Base-by-base conservation (phyloP, 2,888 invertebrate species). In the Sinohyriopsis cumingii region DNA sequence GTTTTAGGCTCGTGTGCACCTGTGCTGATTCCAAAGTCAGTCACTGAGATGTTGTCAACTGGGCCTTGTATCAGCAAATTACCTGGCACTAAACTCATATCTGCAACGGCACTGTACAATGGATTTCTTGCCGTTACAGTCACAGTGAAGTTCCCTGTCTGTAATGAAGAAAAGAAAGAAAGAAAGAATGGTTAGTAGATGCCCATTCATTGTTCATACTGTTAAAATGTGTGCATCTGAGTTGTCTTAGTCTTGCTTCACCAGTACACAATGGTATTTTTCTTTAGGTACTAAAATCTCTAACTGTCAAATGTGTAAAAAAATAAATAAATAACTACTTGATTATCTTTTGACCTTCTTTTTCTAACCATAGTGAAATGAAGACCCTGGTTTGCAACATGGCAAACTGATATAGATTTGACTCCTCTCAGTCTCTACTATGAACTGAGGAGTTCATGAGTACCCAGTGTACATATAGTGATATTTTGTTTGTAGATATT, bases 1-100 rank as follows among this genome's bases (percentile, higher is more conserved):
- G 53, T 33, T 55, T 83, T 84, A 7, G 28, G n/a, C 33, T 79
- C 73, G 18, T 76, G 69, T 0, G 78, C 75, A 24, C 63, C 59
- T 2, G 75, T 76, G 9, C 68, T 68, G 25, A 68, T 63, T 12
- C 65, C 66, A 18, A 61, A 55, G 53, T 83, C 78, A 18, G 59
- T 63, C 12, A 86, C 69, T 1, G 45, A 55, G 18, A 77, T 71
- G 12, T 76, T 76, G 6, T 61, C 63, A 3, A 80, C 75, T 12
- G 78, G 72, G 4, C 77, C 77, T 25, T 76, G 65, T 24, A 86
- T 65, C 12, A 55, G 65, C 28, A 82, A 63, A 2, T 19, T 63
- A 12, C 56, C 19, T 1, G 68, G 60, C 15, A 68, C 53, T 45
- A 15, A 45, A 45, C 45, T 45, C 45, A 45, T 45, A 15, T 15